These are phyloP conservation scores for Pygocentrus nattereri DNA, from an alignment of 2,797 vertebrate species.

Conservation along the genomic window DNA sequence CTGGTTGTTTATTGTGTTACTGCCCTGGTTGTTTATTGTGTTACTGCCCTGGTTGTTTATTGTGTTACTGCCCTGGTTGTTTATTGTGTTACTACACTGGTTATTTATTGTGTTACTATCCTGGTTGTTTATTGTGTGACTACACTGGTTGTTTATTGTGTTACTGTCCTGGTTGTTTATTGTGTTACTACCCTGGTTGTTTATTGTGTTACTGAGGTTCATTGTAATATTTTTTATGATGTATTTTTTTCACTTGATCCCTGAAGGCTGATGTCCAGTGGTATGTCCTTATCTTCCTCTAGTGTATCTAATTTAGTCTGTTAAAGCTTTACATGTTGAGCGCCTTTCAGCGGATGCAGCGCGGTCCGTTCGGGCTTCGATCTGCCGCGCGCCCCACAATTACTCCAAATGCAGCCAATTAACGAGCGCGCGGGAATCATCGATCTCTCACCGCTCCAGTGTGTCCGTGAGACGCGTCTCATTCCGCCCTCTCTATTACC, in stretches of 20 bases:
- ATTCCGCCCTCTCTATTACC: slow-evolving; percentile 94
- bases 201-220: not conserved
- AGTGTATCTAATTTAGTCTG: slow-evolving; percentile 25
- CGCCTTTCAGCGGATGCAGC: not conserved
- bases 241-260: not conserved
- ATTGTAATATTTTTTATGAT: not conserved
- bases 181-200: not conserved
- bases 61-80: no score
- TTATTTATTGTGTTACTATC: no score
- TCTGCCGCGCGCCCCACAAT: slow-evolving; percentile 86
- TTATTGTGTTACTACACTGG: no score
- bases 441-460: slow-evolving; percentile 92
- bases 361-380: slow-evolving; percentile 72
- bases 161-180: not conserved
- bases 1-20: not conserved
- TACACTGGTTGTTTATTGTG: not conserved
- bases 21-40: no score
- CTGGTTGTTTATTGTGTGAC: no score
- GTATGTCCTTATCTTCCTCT: slow-evolving; percentile 45
- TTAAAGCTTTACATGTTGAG: slow-evolving; percentile 29
- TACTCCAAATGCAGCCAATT: slow-evolving; percentile 93
- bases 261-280: not conserved
- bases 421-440: slow-evolving; percentile 87
- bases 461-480: slow-evolving; percentile 90
- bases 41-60: no score